Conservation (phyloP, 2,797 vertebrate genomes). For the Pseudochaenichthys georgianus region DNA sequence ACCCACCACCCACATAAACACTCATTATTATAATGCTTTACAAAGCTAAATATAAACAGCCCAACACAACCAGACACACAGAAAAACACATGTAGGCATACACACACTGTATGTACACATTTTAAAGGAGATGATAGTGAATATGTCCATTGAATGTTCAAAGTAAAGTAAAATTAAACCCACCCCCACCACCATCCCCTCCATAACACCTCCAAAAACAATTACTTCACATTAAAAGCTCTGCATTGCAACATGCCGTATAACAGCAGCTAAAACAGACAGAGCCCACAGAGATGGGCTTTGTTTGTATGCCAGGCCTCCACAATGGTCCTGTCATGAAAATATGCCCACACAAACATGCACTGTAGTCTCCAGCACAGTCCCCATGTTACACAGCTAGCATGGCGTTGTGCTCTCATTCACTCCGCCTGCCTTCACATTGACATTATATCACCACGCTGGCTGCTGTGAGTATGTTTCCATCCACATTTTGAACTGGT, state of each 20-base stretch:
- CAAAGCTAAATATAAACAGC: constrained; percentile 70
- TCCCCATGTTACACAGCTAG: constrained; percentile 48
- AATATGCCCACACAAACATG: constrained; percentile 73
- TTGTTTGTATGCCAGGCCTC: constrained; percentile 69
- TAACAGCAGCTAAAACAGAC: constrained; percentile 55
- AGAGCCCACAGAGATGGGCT: constrained; percentile 67
- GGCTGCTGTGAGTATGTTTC: background rate
- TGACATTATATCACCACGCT: constrained; percentile 16
- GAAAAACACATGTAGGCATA: background rate
- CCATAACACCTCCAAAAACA: constrained; percentile 27
- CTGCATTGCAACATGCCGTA: constrained; percentile 62
- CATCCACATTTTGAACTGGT: background rate
- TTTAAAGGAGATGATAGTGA: constrained; percentile 44
- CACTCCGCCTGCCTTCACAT: constrained; percentile 27
- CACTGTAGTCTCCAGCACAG: constrained; percentile 55
- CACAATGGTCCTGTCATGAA: constrained; percentile 72
- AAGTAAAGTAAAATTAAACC: constrained; percentile 46
- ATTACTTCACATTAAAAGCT: constrained; percentile 37
- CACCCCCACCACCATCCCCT: constrained; percentile 4
- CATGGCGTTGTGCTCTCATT: constrained; percentile 36
- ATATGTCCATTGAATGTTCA: constrained; percentile 27
- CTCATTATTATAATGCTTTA: constrained; percentile 67
- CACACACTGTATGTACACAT: background rate
- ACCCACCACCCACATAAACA: constrained; percentile 58
- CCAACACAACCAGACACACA: constrained; percentile 26